Conservation (phyloP, 2,797 vertebrate genomes). For the Toxotes lorentzi region DNA sequence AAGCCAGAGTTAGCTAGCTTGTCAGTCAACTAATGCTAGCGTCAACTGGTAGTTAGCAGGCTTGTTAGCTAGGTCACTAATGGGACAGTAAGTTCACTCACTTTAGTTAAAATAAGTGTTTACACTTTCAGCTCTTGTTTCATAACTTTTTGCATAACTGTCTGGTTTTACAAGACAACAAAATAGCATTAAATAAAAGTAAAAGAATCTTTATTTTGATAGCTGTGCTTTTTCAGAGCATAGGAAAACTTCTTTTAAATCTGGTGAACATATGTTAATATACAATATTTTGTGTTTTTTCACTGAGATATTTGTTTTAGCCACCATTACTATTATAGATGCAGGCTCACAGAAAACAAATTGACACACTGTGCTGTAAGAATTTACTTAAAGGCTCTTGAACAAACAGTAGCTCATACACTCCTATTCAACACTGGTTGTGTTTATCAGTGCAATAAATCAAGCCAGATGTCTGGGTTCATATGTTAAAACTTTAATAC, state of each 20-base stretch:
- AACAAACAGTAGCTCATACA: constrained; percentile 62
- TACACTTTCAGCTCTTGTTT: not conserved
- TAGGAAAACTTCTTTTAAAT: not conserved
- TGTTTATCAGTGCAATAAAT: constrained; percentile 69
- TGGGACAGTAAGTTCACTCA: not conserved
- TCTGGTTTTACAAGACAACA: not conserved
- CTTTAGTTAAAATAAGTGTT: constrained; percentile 1
- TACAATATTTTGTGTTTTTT: constrained; percentile 20
- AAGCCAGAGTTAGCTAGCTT: not conserved
- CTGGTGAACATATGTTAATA: not conserved
- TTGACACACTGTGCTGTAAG: not conserved
- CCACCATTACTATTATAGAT: constrained; percentile 30
- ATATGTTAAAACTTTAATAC: constrained; percentile 64
- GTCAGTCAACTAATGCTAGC: not conserved
- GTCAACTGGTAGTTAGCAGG: not conserved
- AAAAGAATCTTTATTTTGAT: not conserved
- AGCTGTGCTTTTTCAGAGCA: not conserved
- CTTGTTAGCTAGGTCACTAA: not conserved
- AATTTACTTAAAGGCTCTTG: constrained; percentile 35
- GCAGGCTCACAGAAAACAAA: constrained; percentile 33
- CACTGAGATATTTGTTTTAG: constrained; percentile 33
- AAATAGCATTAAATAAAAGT: not conserved
- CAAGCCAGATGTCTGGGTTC: constrained; percentile 62
- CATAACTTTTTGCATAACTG: not conserved
- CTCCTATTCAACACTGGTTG: constrained; percentile 39